Percentiles rank a stretch among this genome's conserved stretches.
Conservation (phyloP, 1,140 invertebrate species). For the Papilio helenus region DNA sequence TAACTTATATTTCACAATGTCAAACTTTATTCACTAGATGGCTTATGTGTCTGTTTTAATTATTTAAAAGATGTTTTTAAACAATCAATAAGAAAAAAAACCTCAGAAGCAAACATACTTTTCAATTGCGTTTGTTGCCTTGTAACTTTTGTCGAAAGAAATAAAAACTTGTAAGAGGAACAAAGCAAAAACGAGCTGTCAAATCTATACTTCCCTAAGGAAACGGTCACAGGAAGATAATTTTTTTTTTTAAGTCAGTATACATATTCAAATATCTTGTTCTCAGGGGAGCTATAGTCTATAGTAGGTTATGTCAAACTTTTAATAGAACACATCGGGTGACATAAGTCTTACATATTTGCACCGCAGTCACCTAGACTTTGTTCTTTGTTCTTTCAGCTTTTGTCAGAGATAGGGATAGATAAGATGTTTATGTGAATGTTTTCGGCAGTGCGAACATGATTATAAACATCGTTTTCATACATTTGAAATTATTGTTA, state of each 20-base stretch:
- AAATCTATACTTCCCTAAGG: background rate
- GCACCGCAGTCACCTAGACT: background rate
- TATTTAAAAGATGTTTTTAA: too few relatives aligned
- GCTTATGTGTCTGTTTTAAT: background rate
- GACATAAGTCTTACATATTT: background rate
- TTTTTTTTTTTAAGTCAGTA: background rate
- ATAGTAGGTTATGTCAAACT: background rate
- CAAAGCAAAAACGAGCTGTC: conserved; percentile 1
- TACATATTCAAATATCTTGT: background rate
- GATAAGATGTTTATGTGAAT: background rate
- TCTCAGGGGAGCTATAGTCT: conserved; percentile 1
- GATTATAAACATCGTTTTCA: too few relatives aligned
- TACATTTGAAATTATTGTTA: background rate
- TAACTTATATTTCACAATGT: conserved; percentile 3
- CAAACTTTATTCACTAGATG: background rate
- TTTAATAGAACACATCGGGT: background rate
- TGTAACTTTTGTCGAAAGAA: background rate
- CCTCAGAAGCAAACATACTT: background rate
- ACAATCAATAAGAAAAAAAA: background rate
- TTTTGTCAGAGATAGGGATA: background rate
- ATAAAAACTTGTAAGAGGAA: conserved; percentile 4
- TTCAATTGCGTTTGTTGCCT: background rate
- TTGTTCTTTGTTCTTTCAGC: background rate
- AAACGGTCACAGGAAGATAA: conserved; percentile 1
- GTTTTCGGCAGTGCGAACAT: background rate